Base-by-base conservation (phyloP, 1,140 invertebrate species). In the Drosophila ogumai region DNA sequence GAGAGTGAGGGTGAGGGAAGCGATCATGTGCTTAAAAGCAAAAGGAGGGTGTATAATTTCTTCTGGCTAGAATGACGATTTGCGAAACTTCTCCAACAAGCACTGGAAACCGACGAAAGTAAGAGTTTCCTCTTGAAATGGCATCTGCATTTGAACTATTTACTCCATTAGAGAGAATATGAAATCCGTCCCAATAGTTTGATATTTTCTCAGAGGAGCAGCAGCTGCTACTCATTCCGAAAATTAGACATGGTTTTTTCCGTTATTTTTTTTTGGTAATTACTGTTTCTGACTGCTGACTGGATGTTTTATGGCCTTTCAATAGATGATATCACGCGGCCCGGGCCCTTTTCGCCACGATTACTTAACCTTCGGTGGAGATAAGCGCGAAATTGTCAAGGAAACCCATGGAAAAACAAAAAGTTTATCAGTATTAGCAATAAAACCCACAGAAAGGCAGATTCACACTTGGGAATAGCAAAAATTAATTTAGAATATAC, bases 401-500 rank as follows among this genome's bases (percentile, higher is more conserved):
- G 49, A 40, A 76, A 47, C 32, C 22, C 10, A 40, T 32, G 10
- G 7, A 32, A 65, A 75, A 59, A 74, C 46, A 32, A 65, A 57
- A 65, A 32, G 52, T 25, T 68, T 77, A 77, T 77, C 74, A 68
- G 64, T 25, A 31, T 44, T 55, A 28, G 47, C 46, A 17, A 43
- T 32, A 31, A 38, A 41, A 31, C 19, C 46, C 41, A 44, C 46
- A 13, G 25, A 32, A 46, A 46, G 25, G 49, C 54, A 67, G 61
- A 69, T 58, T 58, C 32, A 10, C 12, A 13, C 12, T 44, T 15
- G 56, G 50, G 55, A 47, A 41, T 34, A 38, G 40, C 10, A 28
- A 68, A 54, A 49, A 88, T 82, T 86, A 86, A 86, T 86, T 87
- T 84, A 74, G 56, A 87, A 66, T 64, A 63, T 43, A 77, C 58